phyloP scores from a whole-genome alignment of 1,140 invertebrate species.

The Dysdera silvatica region DNA sequence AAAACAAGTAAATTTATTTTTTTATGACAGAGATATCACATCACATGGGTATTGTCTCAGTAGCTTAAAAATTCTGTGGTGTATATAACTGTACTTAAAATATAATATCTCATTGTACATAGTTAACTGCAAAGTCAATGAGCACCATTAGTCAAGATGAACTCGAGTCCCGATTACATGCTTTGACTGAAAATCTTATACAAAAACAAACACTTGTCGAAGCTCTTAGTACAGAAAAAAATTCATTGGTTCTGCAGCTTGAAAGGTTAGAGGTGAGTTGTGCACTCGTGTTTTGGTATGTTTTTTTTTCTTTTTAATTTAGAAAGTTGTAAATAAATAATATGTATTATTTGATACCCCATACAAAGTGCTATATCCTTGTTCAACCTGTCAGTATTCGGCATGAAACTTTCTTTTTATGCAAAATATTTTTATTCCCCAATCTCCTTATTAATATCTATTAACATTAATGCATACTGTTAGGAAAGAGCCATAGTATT shows the following conservation, averaged over 20 bases:
- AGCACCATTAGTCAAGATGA: conserved; percentile 52
- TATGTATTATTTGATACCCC: too few relatives aligned
- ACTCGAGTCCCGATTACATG: conserved; percentile 58
- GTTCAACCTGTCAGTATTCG: too few relatives aligned
- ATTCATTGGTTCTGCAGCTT: conserved; percentile 65
- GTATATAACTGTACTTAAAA: background rate
- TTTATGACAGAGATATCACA: background rate
- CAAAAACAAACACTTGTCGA: conserved; percentile 70
- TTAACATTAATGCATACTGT: too few relatives aligned
- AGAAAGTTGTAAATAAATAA: too few relatives aligned
- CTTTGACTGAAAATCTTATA: conserved; percentile 68
- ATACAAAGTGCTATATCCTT: too few relatives aligned
- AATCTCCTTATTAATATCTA: too few relatives aligned
- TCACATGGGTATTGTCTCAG: background rate
- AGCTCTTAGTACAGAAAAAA: conserved; percentile 65
- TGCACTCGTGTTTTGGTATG: background rate
- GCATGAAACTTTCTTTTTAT: too few relatives aligned
- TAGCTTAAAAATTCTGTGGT: background rate
- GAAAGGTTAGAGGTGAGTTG: conserved; percentile 62
- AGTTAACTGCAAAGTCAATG: conserved; percentile 47
- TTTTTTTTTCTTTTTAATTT: background rate
- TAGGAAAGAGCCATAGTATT: too few relatives aligned
- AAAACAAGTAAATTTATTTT: conserved; percentile 46
- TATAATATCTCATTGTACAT: conserved; percentile 33
- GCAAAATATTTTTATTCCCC: too few relatives aligned